Percentiles rank a stretch among this genome's conserved stretches.
These are phyloP conservation scores for Eueides isabella DNA, from an alignment of 1,140 invertebrate genomes.

Conservation along the genomic window DNA sequence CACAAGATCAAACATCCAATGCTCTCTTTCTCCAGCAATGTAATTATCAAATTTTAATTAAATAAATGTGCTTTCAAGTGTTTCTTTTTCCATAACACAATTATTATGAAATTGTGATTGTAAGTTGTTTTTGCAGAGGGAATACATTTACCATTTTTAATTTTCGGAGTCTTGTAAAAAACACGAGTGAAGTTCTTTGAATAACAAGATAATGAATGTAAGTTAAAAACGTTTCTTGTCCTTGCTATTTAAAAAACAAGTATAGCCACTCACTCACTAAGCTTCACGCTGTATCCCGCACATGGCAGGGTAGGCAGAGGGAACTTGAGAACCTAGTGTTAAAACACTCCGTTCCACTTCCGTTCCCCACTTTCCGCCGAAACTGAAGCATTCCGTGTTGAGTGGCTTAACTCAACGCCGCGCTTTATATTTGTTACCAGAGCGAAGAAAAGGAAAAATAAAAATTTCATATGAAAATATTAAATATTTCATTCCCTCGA, in stretches of 20 bases:
- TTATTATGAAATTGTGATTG: too few species aligned
- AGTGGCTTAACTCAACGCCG: neutral
- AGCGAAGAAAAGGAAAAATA: too few species aligned
- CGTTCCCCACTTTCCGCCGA: too few species aligned
- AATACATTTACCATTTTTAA: neutral
- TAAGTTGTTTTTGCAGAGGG: neutral
- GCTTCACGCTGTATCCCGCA: too few species aligned
- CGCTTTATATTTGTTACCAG: too few species aligned
- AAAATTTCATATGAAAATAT: too few species aligned
- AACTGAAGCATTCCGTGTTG: too few species aligned
- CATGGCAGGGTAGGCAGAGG: too few species aligned
- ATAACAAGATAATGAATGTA: constrained; percentile 8
- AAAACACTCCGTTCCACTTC: too few species aligned
- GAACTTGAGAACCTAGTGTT: too few species aligned
- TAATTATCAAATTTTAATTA: neutral
- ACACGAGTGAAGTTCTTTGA: neutral
- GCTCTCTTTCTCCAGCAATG: neutral
- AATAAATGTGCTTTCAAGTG: neutral
- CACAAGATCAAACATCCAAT: neutral
- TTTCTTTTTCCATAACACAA: neutral
- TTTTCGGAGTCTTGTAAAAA: neutral
- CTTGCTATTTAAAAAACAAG: neutral
- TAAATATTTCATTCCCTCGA: neutral
- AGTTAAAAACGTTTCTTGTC: neutral
- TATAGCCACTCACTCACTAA: too few species aligned